Evolutionary conservation across 2,888 invertebrate genomes (phyloP).

Genomic region (Eustalomyia histrio): DNA sequence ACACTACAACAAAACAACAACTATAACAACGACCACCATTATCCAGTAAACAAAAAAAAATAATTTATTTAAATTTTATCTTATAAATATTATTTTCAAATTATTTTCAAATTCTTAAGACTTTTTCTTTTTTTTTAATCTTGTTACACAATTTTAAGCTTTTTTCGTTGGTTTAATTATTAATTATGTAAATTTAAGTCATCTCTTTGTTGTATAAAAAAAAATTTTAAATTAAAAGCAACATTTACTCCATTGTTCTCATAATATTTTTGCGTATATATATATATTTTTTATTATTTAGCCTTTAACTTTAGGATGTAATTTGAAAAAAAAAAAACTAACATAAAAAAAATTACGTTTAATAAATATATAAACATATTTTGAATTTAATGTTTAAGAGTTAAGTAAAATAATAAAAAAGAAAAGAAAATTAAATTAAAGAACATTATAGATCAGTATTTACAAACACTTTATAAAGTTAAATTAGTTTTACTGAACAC

Average conservation of each 20-base stretch:
- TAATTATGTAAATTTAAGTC: conserved; percentile 49
- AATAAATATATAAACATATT: conserved; percentile 65
- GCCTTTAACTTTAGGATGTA: conserved; percentile 63
- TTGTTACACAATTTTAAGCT: conserved; percentile 11
- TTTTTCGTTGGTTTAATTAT: conserved; percentile 31
- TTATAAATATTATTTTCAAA: conserved; percentile 35
- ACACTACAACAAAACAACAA: conserved; percentile 22
- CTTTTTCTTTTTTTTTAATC: conserved; percentile 18
- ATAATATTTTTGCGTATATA: conserved; percentile 40
- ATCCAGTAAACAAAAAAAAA: neutral
- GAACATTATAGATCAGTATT: too few relatives aligned
- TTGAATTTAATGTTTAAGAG: conserved; percentile 66
- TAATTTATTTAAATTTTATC: conserved; percentile 5
- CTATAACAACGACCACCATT: conserved; percentile 39
- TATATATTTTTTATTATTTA: conserved; percentile 55
- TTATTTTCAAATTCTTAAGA: conserved; percentile 45
- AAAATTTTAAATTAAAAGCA: conserved; percentile 31
- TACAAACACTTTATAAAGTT: too few relatives aligned
- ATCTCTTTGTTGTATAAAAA: conserved; percentile 52
- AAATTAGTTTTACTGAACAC: too few relatives aligned
- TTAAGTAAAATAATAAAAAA: conserved; percentile 62
- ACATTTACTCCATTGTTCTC: conserved; percentile 52
- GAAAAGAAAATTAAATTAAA: too few relatives aligned
- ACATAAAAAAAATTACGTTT: conserved; percentile 60
- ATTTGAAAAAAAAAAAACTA: conserved; percentile 43